Evolutionary conservation across 2,797 vertebrate species (phyloP), one percentile per base, ranked within the genome.

Genomic region (Okamejei kenojei): DNA sequence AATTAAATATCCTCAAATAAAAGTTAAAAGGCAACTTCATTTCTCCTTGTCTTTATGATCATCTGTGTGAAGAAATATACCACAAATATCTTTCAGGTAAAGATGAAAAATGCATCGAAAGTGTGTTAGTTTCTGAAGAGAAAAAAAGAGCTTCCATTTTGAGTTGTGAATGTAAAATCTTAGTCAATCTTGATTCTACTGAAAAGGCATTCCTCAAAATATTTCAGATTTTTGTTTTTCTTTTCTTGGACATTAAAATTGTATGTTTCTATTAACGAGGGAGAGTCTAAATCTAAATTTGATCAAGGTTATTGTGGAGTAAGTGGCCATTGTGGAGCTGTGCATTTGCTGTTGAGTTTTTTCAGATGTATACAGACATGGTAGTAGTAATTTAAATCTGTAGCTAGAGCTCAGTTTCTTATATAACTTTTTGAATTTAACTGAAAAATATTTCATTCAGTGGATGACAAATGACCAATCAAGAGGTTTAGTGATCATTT

Each of bases 401-500:
- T 76, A 35, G 21, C 8, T 10, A 9, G 9, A 71, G 65, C 17
- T 71, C 10, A n/a, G 45, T 73, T 91, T 91, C 68, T 73, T 73
- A 45, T 26, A 38, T 71, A 32, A 91, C 68, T 1, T 38, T 91
- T 45, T 91, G 88, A 45, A 91, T 92, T 92, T 92, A 54, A n/a
- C 7, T 45, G 23, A 38, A 58, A 58, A 91, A 74, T 29, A n/a
- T 65, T 32, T 10, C 19, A 65, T 32, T 88, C 29, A n/a, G 21
- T 86, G 9, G n/a, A 82, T 11, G n/a, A n/a, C 5, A 54, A 65
- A 88, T 79, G 35, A 29, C 58, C 29, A 86, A 21, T 54, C 45
- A 21, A 84, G 54, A 84, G 81, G 5, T 29, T 91, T 73, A 10
- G 54, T 88, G 90, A 76, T 54, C 13, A 32, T 29, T 91, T 73